phyloP scores from a whole-genome alignment of 1,140 invertebrate species.

The Lamellibrachia luymesi region DNA sequence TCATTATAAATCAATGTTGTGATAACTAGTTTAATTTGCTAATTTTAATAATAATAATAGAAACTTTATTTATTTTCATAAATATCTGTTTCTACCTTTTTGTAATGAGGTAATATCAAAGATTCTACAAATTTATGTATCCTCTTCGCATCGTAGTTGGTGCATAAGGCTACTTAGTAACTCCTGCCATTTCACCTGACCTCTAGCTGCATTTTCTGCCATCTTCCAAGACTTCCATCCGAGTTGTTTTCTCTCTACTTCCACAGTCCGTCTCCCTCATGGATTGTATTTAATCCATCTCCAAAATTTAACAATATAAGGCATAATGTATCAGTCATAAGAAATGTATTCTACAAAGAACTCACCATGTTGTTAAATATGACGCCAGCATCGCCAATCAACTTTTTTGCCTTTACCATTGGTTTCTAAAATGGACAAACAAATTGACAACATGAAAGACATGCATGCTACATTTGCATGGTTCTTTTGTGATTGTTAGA shows the following conservation, averaged over 20 bases:
- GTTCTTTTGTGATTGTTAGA: background rate
- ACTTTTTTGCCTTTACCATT: slow-evolving; percentile 65
- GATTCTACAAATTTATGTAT: no score
- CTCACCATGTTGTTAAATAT: slow-evolving; percentile 74
- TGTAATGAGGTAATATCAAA: background rate
- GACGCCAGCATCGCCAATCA: slow-evolving; percentile 67
- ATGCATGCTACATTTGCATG: background rate
- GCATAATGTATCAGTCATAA: background rate
- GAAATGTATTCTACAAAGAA: slow-evolving; percentile 19
- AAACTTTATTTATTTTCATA: background rate
- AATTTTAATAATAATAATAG: background rate
- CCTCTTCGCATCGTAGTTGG: no score
- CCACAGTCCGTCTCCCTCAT: no score
- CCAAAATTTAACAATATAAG: background rate
- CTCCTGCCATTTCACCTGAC: no score
- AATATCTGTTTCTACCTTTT: background rate
- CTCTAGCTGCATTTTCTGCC: no score
- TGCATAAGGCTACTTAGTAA: no score
- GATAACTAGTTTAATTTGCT: background rate
- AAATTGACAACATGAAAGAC: background rate
- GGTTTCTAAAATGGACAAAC: slow-evolving; percentile 63
- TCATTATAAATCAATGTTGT: background rate
- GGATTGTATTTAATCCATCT: no score
- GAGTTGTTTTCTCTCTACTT: no score
- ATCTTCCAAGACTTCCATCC: no score